phyloP scores from a whole-genome alignment of 2,113 vertebrate genomes.

The Podiceps cristatus region DNA sequence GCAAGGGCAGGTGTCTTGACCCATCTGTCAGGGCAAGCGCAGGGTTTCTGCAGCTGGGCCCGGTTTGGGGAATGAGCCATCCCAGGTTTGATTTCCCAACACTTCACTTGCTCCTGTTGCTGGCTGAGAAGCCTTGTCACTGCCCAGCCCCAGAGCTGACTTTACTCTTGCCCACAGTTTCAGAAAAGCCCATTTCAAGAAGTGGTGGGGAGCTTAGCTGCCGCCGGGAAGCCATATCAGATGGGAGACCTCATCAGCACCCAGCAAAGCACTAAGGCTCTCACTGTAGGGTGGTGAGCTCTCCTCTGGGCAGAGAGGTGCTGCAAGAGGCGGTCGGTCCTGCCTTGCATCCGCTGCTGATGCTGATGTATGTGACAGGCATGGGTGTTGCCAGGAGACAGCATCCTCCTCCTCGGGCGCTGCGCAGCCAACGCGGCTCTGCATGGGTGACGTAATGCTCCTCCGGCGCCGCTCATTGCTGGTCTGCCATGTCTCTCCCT shows the following conservation, averaged over 20 bases:
- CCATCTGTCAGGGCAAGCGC: accelerated
- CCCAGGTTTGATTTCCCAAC: not conserved
- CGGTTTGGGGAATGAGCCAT: not conserved
- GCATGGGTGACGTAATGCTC: slow-evolving; percentile 44
- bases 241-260: not conserved
- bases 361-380: slow-evolving; percentile 45
- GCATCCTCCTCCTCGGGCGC: slow-evolving; percentile 33
- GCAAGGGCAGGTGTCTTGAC: too few species aligned
- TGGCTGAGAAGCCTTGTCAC: not conserved
- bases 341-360: not conserved
- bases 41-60: not conserved
- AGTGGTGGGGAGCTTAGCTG: not conserved
- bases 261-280: not conserved
- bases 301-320: not conserved
- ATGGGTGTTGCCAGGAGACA: slow-evolving; percentile 63
- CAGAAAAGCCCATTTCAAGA: not conserved
- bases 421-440: slow-evolving; percentile 31
- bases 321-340: not conserved
- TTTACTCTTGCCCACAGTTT: not conserved
- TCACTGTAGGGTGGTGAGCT: accelerated
- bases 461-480: not conserved
- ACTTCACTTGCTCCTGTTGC: not conserved
- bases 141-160: not conserved
- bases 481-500: not conserved
- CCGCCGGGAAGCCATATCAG: not conserved